Conservation (phyloP, 2,888 invertebrate species). For the Epistrophe eligans region DNA sequence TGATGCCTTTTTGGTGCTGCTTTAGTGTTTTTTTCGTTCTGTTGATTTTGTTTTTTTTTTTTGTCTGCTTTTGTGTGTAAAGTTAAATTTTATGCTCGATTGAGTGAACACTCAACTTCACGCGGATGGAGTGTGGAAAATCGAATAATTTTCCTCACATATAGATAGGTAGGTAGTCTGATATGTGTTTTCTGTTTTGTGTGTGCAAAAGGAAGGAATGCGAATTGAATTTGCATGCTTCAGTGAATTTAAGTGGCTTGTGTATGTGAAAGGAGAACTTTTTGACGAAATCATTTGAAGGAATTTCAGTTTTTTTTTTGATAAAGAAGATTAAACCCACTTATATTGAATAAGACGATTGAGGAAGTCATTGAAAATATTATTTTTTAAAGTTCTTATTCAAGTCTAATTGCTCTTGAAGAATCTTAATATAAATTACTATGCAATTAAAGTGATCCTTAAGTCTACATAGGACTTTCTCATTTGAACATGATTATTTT, state of each 20-base stretch:
- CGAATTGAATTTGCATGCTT: slow-evolving; percentile 66
- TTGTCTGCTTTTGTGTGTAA: slow-evolving; percentile 21
- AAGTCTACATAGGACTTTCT: too few relatives aligned
- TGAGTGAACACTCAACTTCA: slow-evolving; percentile 60
- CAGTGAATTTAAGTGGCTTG: slow-evolving; percentile 40
- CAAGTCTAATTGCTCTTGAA: background rate
- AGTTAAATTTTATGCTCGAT: slow-evolving; percentile 63
- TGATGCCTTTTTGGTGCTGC: background rate
- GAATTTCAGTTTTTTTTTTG: background rate
- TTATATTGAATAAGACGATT: background rate
- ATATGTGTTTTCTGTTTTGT: slow-evolving; percentile 7
- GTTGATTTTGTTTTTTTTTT: background rate
- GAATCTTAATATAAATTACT: too few relatives aligned
- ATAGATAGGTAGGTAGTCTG: too few relatives aligned
- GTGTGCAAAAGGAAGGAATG: slow-evolving; percentile 31
- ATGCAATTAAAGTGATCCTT: too few relatives aligned
- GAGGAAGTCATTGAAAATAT: background rate
- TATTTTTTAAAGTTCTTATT: background rate
- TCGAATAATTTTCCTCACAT: slow-evolving; percentile 45
- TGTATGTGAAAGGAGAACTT: slow-evolving; percentile 5
- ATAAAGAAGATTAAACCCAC: background rate
- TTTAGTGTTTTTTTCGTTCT: background rate
- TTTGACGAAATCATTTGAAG: slow-evolving; percentile 22
- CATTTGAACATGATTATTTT: too few relatives aligned
- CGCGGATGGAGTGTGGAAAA: slow-evolving; percentile 46